Percentiles rank a stretch among this genome's conserved stretches.
These are phyloP conservation scores for Tinea pellionella DNA, from an alignment of 2,888 invertebrate species.

Conservation along the genomic window DNA sequence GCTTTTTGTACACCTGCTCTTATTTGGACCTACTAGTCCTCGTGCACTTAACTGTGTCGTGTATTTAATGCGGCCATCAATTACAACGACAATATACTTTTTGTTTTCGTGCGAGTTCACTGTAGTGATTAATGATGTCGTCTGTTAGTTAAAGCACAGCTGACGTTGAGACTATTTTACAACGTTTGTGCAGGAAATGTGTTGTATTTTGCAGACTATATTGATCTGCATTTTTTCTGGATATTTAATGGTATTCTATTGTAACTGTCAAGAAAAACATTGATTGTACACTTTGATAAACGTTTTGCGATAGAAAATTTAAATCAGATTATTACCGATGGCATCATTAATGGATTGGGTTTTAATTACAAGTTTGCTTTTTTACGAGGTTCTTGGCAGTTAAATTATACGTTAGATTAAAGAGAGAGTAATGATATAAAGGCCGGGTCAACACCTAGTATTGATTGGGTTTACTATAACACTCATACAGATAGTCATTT, in stretches of 20 bases:
- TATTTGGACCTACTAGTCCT: conserved; percentile 30
- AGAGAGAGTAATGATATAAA: not conserved
- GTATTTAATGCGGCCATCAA: conserved; percentile 42
- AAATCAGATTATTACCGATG: no score
- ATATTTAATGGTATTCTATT: conserved; percentile 3
- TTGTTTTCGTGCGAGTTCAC: conserved; percentile 23
- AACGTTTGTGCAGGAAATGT: not conserved
- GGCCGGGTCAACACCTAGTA: not conserved
- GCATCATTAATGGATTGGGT: no score
- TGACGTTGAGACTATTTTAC: not conserved
- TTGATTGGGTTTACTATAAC: not conserved
- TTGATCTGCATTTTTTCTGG: not conserved
- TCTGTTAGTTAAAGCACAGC: conserved; percentile 1
- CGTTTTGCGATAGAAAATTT: not conserved
- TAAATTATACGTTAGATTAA: no score
- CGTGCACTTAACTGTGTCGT: conserved; percentile 37
- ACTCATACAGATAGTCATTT: not conserved
- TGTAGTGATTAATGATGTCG: conserved; percentile 26
- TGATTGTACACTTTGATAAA: not conserved
- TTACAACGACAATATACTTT: conserved; percentile 39
- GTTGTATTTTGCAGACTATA: not conserved
- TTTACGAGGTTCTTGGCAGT: no score
- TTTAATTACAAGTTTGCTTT: no score
- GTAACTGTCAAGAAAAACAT: not conserved
- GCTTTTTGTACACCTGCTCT: conserved; percentile 48